Conservation (phyloP, 2,888 invertebrate genomes). For the Proisotoma minuta region DNA sequence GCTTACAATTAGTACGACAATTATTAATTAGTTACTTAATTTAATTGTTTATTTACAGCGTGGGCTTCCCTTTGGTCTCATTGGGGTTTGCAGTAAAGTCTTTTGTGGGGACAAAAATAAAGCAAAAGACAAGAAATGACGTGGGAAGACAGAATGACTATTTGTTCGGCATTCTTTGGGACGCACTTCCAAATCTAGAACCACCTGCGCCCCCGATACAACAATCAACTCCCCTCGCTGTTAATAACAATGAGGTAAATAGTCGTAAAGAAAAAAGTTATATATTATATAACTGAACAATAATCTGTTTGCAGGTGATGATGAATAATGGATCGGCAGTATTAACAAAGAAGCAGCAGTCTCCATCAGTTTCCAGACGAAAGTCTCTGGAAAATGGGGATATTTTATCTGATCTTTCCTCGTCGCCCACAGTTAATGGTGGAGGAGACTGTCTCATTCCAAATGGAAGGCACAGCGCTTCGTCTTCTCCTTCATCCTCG, state of each 20-base stretch:
- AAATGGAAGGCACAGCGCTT: slow-evolving; percentile 36
- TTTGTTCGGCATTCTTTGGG: slow-evolving; percentile 45
- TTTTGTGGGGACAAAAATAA: slow-evolving; percentile 46
- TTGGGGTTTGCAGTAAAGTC: slow-evolving; percentile 47
- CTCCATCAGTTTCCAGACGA: slow-evolving; percentile 39
- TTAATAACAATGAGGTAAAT: slow-evolving; percentile 45
- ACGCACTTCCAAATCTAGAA: slow-evolving; percentile 46
- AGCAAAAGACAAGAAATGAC: slow-evolving; percentile 47
- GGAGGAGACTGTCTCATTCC: slow-evolving; percentile 26
- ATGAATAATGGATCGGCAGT: slow-evolving; percentile 46
- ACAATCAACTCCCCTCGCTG: not conserved
- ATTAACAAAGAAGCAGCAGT: slow-evolving; percentile 44
- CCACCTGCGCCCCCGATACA: slow-evolving; percentile 12
- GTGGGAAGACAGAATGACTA: slow-evolving; percentile 46
- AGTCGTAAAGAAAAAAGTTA: not conserved
- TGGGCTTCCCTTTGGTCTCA: slow-evolving; percentile 48
- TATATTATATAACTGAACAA: not conserved
- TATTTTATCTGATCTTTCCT: slow-evolving; percentile 25
- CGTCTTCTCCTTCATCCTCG: slow-evolving; percentile 15
- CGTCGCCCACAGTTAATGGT: slow-evolving; percentile 6
- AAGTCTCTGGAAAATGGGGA: slow-evolving; percentile 45
- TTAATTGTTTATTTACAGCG: slow-evolving; percentile 25
- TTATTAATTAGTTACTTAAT: slow-evolving; percentile 3
- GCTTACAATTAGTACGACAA: not conserved
- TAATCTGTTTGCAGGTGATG: slow-evolving; percentile 27